These are phyloP conservation scores for Bergia sp. DNA, from an alignment of 92 coral and sea anemone species.

Conservation along the genomic window DNA sequence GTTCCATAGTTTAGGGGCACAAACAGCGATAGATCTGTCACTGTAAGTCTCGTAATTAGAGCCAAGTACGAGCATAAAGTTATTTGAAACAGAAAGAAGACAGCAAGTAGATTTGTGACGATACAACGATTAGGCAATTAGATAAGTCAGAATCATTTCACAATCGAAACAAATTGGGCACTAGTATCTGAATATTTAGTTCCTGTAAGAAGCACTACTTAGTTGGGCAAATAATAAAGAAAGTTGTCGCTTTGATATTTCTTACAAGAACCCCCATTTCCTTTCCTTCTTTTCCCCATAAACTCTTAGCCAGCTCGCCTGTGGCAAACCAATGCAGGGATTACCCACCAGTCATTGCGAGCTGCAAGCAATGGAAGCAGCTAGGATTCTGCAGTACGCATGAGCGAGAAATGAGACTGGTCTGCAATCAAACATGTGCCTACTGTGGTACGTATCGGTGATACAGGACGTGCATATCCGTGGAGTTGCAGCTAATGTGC, in stretches of 20 bases:
- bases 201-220: too few species aligned
- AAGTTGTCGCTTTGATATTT: background rate
- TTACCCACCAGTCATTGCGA: conserved; percentile 64
- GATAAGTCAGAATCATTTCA: too few species aligned
- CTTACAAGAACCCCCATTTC: background rate
- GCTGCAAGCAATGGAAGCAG: conserved; percentile 83
- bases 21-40: too few species aligned
- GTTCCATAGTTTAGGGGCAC: too few species aligned
- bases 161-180: too few species aligned
- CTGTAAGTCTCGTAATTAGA: too few species aligned
- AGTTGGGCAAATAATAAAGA: background rate
- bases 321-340: conserved; percentile 57
- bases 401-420: conserved; percentile 85
- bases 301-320: conserved; percentile 36
- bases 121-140: too few species aligned
- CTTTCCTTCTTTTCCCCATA: background rate
- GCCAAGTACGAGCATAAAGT: too few species aligned
- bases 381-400: conserved; percentile 89
- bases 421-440: conserved; percentile 73
- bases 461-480: background rate
- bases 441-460: conserved; percentile 62
- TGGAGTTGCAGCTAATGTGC: too few species aligned
- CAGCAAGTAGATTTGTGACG: too few species aligned
- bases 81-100: too few species aligned
- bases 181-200: too few species aligned